Percentiles rank a stretch among this genome's conserved stretches.
Evolutionary conservation across 2,888 invertebrate genomes (phyloP).

Genomic region (Mantis religiosa): DNA sequence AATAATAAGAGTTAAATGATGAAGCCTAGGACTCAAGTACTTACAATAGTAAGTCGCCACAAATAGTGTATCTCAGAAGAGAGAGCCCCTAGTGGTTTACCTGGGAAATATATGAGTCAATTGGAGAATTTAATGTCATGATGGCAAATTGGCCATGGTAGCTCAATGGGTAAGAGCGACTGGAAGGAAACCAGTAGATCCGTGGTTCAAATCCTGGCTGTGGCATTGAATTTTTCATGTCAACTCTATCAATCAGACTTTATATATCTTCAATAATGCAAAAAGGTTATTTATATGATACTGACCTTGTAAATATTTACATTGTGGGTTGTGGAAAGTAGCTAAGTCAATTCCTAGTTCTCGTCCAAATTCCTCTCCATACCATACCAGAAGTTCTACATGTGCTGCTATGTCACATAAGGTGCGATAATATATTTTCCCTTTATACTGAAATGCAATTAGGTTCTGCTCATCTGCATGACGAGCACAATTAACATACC

Average conservation of each 20-base stretch:
- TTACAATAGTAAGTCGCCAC: too few relatives aligned
- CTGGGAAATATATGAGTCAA: too few relatives aligned
- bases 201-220: too few relatives aligned
- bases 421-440: conserved; percentile 52
- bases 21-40: too few relatives aligned
- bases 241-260: not conserved
- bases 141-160: too few relatives aligned
- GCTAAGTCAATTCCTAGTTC: conserved; percentile 39
- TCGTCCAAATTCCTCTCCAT: conserved; percentile 43
- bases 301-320: not conserved
- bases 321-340: not conserved
- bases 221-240: too few relatives aligned
- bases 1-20: too few relatives aligned
- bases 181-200: too few relatives aligned
- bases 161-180: too few relatives aligned
- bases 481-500: conserved; percentile 54
- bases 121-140: too few relatives aligned
- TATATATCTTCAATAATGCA: not conserved
- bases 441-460: conserved; percentile 53
- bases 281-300: not conserved
- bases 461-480: conserved; percentile 52
- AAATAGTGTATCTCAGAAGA: too few relatives aligned
- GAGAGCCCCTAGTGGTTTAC: too few relatives aligned
- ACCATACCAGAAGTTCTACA: conserved; percentile 47
- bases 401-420: conserved; percentile 38